Evolutionary conservation across 92 coral and sea anemone genomes (phyloP).

Genomic region (Porites rus): DNA sequence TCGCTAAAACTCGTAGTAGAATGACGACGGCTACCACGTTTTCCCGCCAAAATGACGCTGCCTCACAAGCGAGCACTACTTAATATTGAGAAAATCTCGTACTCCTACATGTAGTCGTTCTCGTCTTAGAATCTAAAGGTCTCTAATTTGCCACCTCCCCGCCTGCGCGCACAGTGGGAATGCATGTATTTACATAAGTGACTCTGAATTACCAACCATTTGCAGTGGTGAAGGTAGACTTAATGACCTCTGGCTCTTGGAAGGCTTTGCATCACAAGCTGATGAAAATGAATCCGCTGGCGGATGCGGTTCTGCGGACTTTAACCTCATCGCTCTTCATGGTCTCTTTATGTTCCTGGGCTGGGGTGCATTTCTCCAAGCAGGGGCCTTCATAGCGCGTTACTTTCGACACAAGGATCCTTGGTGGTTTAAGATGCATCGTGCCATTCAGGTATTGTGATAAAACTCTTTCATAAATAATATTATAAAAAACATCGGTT

Average conservation of each 20-base stretch:
- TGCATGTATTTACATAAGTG: background rate
- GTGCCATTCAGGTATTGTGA: constrained; percentile 80
- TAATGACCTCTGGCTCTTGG: constrained; percentile 91
- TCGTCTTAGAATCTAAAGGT: too few species aligned
- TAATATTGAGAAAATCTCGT: too few species aligned
- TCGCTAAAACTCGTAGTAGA: too few species aligned
- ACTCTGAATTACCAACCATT: background rate
- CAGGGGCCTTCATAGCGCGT: constrained; percentile 94
- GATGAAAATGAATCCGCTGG: constrained; percentile 65
- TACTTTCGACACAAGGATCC: constrained; percentile 92
- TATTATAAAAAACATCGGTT: too few species aligned
- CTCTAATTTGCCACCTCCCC: too few species aligned
- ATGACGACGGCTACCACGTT: too few species aligned
- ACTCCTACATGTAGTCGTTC: too few species aligned
- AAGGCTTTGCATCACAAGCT: constrained; percentile 78
- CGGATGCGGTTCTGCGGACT: constrained; percentile 77
- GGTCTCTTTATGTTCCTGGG: constrained; percentile 98
- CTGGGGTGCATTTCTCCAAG: constrained; percentile 94
- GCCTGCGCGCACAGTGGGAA: too few species aligned
- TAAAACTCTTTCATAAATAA: too few species aligned
- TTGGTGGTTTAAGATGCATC: constrained; percentile 99
- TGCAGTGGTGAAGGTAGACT: constrained; percentile 46
- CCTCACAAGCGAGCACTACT: too few species aligned
- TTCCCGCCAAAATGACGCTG: too few species aligned
- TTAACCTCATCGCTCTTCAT: constrained; percentile 86